These are phyloP conservation scores for Tragelaphus buxtoni DNA, from an alignment of 2,113 vertebrate genomes.

Conservation along the genomic window DNA sequence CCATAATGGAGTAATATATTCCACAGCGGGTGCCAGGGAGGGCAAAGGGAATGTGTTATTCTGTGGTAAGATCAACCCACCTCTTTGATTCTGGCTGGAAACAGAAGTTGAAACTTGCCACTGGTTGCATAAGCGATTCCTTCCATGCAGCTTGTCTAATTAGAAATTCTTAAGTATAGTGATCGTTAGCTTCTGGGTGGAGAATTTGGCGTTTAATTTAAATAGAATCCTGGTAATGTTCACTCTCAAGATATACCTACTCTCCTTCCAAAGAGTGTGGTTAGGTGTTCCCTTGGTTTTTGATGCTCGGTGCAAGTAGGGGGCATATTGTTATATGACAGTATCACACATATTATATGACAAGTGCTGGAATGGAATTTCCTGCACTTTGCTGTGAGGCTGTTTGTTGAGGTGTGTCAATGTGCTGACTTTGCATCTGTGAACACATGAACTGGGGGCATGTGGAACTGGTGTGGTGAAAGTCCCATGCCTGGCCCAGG, in stretches of 20 bases:
- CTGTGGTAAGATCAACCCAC: slow-evolving; percentile 56
- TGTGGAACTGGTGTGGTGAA: background rate
- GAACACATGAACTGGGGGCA: background rate
- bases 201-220: slow-evolving; percentile 50
- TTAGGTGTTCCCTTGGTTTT: background rate
- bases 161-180: slow-evolving; percentile 47
- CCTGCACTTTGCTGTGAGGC: background rate
- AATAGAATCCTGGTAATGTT: slow-evolving; percentile 21
- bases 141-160: slow-evolving; percentile 61
- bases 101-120: slow-evolving; percentile 73
- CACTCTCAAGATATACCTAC: background rate
- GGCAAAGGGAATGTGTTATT: slow-evolving; percentile 61
- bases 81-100: slow-evolving; percentile 68
- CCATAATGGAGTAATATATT: slow-evolving; percentile 64
- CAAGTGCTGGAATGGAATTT: background rate
- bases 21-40: slow-evolving; percentile 58
- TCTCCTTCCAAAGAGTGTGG: background rate
- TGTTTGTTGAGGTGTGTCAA: background rate
- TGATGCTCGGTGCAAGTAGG: background rate
- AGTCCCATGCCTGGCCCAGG: background rate
- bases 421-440: background rate
- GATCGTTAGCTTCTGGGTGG: slow-evolving; percentile 59
- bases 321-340: background rate
- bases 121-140: slow-evolving; percentile 61
- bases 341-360: background rate